These are phyloP conservation scores for Philypnodon macrostomus DNA, from an alignment of 2,797 vertebrate genomes.

Conservation along the genomic window DNA sequence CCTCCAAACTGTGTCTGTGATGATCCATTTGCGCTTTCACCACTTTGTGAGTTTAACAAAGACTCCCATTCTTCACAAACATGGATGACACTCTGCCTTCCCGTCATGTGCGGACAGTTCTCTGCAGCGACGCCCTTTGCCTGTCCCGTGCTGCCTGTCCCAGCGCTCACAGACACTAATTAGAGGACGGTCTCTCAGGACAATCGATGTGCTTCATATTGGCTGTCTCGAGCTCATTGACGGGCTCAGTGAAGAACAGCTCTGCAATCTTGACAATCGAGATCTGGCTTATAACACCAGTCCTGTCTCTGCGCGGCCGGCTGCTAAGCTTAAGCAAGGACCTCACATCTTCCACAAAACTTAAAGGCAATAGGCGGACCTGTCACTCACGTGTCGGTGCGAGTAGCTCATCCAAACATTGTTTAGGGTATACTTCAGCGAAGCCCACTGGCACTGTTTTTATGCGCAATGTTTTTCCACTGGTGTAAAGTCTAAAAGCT, in stretches of 20 bases:
- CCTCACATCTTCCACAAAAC: too few species aligned
- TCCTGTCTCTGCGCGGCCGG: background rate
- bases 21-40: background rate
- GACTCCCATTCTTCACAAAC: background rate
- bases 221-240: slow-evolving; percentile 69
- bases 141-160: slow-evolving; percentile 36
- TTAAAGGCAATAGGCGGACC: too few species aligned
- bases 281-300: background rate
- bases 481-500: too few species aligned
- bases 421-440: too few species aligned
- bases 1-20: slow-evolving; percentile 22
- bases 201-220: slow-evolving; percentile 67
- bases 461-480: too few species aligned
- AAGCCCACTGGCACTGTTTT: too few species aligned
- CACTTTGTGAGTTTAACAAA: slow-evolving; percentile 5
- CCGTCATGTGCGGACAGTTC: background rate
- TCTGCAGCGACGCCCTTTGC: slow-evolving; percentile 1
- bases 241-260: slow-evolving; percentile 57
- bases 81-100: background rate
- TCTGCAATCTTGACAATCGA: slow-evolving; percentile 35
- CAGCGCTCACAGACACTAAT: slow-evolving; percentile 62
- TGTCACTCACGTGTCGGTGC: too few species aligned
- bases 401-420: too few species aligned
- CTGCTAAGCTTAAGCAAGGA: slow-evolving; percentile 2
- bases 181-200: slow-evolving; percentile 62